A percentile compares a stretch with the other conserved stretches of the same genome.
phyloP scores from a whole-genome alignment of 2,797 vertebrate genomes.

The Prunella strophiata region DNA sequence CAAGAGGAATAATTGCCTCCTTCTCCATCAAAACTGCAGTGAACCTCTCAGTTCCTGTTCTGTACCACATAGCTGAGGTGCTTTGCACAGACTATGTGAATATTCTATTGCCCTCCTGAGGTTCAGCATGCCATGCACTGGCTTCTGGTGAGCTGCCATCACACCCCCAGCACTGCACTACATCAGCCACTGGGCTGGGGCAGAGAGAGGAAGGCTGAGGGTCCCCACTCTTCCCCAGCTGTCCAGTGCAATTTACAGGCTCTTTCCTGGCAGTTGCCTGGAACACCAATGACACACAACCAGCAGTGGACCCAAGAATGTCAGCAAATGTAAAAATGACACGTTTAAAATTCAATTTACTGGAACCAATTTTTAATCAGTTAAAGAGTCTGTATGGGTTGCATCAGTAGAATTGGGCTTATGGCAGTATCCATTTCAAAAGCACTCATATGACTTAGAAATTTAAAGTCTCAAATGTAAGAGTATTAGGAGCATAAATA shows the following conservation, averaged over 20 bases:
- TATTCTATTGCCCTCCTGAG: background rate
- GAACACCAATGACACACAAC: background rate
- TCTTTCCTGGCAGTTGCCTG: background rate
- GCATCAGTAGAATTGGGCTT: constrained; percentile 30
- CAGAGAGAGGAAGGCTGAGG: background rate
- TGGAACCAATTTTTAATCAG: constrained; percentile 55
- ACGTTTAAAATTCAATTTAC: constrained; percentile 60
- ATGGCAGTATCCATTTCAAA: constrained; percentile 31
- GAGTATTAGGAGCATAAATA: constrained; percentile 48
- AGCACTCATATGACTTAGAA: constrained; percentile 12
- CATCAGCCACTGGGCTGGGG: background rate
- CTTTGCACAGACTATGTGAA: background rate
- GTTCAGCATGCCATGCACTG: background rate
- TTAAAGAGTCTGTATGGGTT: constrained; percentile 26
- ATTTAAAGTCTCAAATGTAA: constrained; percentile 23
- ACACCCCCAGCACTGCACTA: background rate
- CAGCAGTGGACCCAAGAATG: background rate
- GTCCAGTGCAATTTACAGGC: constrained; percentile 1
- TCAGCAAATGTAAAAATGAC: constrained; percentile 50
- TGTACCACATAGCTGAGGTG: background rate
- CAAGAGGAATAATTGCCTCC: background rate
- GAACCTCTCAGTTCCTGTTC: background rate
- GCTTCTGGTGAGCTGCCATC: background rate
- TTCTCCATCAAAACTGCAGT: background rate
- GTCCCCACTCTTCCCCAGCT: background rate